A percentile compares a stretch with the other conserved stretches of the same genome.
Evolutionary conservation across 1,140 invertebrate genomes (phyloP).

Genomic region (Trichonephila clavata): DNA sequence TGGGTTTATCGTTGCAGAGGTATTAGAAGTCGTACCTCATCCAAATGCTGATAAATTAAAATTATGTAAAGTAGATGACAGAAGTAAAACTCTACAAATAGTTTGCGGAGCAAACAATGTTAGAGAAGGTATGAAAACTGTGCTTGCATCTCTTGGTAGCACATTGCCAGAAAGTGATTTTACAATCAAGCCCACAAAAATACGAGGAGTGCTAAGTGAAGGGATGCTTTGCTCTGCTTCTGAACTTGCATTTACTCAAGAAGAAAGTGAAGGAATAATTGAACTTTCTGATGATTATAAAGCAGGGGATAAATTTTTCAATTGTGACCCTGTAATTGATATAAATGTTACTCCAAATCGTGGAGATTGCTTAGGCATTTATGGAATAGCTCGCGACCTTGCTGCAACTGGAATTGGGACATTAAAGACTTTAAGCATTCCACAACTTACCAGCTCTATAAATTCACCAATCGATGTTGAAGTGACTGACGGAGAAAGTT

Average conservation of each 20-base stretch:
- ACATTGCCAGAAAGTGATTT: conserved; percentile 2
- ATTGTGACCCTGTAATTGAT: background rate
- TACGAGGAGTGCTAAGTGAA: background rate
- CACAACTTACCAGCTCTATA: too few relatives aligned
- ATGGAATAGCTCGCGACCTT: too few relatives aligned
- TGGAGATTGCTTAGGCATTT: too few relatives aligned
- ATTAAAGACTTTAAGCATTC: too few relatives aligned
- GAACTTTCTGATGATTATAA: conserved; percentile 4
- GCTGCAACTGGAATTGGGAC: too few relatives aligned
- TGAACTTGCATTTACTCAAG: background rate
- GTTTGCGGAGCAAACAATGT: background rate
- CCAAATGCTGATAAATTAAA: too few relatives aligned
- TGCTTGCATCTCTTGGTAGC: background rate
- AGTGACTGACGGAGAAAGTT: background rate
- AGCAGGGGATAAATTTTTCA: conserved; percentile 2
- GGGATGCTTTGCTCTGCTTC: background rate
- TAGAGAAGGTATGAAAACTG: conserved; percentile 13
- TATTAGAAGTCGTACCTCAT: too few relatives aligned
- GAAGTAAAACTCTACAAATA: too few relatives aligned
- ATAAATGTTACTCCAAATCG: background rate
- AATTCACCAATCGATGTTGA: too few relatives aligned
- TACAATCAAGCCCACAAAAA: conserved; percentile 2
- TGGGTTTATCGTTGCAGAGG: too few relatives aligned
- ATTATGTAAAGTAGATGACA: too few relatives aligned
- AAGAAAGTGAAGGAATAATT: background rate